Evolutionary conservation across 2,113 vertebrate genomes (phyloP), one percentile per base, ranked within the genome.

Genomic region (Prunella fulvescens): DNA sequence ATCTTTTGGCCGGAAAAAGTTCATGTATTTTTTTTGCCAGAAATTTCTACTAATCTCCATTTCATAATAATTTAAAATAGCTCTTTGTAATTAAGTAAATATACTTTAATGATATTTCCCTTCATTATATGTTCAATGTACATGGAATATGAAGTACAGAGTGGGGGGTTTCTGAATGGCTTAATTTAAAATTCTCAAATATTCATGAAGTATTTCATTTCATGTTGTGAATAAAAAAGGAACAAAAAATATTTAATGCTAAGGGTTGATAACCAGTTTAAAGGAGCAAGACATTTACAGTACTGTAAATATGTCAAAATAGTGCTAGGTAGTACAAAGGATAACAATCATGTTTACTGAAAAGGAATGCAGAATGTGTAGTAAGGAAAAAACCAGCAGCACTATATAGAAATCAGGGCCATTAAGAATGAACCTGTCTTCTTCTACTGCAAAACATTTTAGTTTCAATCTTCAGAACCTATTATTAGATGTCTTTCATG

Each of bases 181-280:
- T 96, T 82, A 57, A 72, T 89, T 91, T 81, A 91, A 84, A 70
- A 74, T 81, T 89, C n/a, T 25, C 47, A 97, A 60, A 92, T 94
- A 88, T 66, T 89, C 35, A 69, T 56, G 31, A 78, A 85, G 9
- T 92, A 66, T 70, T 96, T 17, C 3, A 31, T 70, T 92, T 84
- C 3, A 2, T 29, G 6, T 51, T 40, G 18, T 40, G 19, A 8
- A 10, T 73, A 19, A 82, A 53, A 56, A 4, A 14, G 35, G 45
- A 35, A 65, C 20, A 28, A 77, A 25, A 69, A 65, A 50, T 40
- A 37, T 13, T 77, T 88, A 28, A 22, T 80, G 39, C 20, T 95
- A 88, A 60, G 70, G 11, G 44, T 64, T 88, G 67, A 58, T 60
- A 62, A 79, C 45, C 72, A 69, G 53, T 93, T 85, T 56, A 14